A percentile compares a stretch with the other conserved stretches of the same genome.
Conservation (phyloP, 1,140 invertebrate genomes). For the Vanessa atalanta region DNA sequence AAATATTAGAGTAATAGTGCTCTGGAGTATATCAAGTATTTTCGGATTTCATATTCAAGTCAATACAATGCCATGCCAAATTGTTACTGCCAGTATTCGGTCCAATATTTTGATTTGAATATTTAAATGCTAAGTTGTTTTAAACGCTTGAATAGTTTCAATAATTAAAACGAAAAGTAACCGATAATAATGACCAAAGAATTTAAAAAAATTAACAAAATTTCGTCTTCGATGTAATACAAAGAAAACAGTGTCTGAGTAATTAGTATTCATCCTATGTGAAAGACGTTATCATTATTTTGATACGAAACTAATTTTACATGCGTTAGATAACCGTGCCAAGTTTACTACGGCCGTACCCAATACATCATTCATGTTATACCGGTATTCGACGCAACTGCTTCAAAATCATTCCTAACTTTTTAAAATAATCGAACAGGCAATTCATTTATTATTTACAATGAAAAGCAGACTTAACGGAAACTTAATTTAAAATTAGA, state of each 20-base stretch:
- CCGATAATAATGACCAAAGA: neutral
- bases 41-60: conserved; percentile 1
- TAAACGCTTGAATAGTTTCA: too few relatives aligned
- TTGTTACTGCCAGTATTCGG: neutral
- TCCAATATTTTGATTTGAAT: neutral
- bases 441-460: conserved; percentile 9
- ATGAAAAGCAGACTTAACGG: conserved; percentile 27
- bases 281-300: conserved; percentile 14
- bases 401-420: conserved; percentile 26
- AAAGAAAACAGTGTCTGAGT: too few relatives aligned
- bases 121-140: neutral
- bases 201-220: too few relatives aligned
- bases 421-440: conserved; percentile 16
- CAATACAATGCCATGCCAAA: conserved; percentile 14
- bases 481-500: conserved; percentile 25
- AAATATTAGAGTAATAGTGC: conserved; percentile 15
- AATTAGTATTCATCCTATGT: too few relatives aligned
- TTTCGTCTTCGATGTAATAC: too few relatives aligned
- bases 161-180: too few relatives aligned
- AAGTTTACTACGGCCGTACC: conserved; percentile 39
- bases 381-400: conserved; percentile 42
- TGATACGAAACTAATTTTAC: conserved; percentile 32
- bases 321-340: conserved; percentile 34
- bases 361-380: conserved; percentile 35
- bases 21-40: conserved; percentile 29